Evolutionary conservation across 2,797 vertebrate genomes (phyloP), one percentile per base, ranked within the genome.

Genomic region (Sebastes flavidus): DNA sequence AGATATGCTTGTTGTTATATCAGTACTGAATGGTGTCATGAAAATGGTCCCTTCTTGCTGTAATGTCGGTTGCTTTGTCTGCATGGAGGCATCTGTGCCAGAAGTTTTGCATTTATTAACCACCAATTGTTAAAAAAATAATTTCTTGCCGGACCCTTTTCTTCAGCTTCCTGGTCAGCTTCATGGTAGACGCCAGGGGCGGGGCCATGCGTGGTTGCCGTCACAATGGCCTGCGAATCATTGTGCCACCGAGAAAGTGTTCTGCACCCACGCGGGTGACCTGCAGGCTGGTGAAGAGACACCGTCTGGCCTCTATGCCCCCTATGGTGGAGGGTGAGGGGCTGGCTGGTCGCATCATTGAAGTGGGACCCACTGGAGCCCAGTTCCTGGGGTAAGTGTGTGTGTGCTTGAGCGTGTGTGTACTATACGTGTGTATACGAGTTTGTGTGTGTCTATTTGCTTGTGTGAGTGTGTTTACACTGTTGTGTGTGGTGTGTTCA

Each of bases 171-270:
- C 95, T 99, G 77, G 99, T 99, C 85, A 99, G 99, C 90, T 99
- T 99, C 89, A 99, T 99, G 99, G 99, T 99, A 80, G 98, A 99
- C 27, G 99, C 99, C 65, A 97, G 98, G 69, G 99, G 99, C 0
- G 99, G 99, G 1, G 97, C 98, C 74, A 99, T 99, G 99, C 95
- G 98, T n/a, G 99, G 99, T 9, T 99, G 99, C 91, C 96, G 99
- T 56, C 98, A 99, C 89, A 98, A 99, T 0, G 98, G 99, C 24
- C 95, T 99, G 3, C 96, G 99, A 42, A 99, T 99, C 88, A 99
- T 99, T n/a, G 98, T 99, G 24, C 99, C 99, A 0, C 98, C 99
- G 0, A 96, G 98, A 78, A 99, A 99, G 85, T 99, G 99, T 88
- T 99, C 98, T 0, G 99, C 99, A 4, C 99, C 99, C 0, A 99